phyloP scores from a whole-genome alignment of 2,797 vertebrate genomes.

The Pangasius mekongensis region DNA sequence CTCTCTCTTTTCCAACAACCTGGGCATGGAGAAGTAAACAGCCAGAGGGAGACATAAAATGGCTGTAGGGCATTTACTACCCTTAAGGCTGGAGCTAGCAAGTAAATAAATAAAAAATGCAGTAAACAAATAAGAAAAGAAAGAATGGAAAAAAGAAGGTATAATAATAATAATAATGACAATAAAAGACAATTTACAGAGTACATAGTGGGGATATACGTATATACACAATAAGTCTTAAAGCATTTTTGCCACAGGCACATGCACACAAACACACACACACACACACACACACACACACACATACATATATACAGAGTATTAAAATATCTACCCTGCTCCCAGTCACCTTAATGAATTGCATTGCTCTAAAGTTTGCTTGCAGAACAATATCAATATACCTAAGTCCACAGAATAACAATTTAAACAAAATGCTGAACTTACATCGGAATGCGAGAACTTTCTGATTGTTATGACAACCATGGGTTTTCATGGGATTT shows the following conservation, averaged over 20 bases:
- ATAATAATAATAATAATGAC: slow-evolving; percentile 3
- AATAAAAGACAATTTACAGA: background rate
- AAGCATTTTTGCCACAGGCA: slow-evolving; percentile 27
- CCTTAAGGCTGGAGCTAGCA: slow-evolving; percentile 1
- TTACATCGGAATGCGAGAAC: slow-evolving; percentile 42
- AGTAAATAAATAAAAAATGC: background rate
- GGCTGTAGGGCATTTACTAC: slow-evolving; percentile 37
- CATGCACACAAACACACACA: background rate
- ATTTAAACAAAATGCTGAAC: slow-evolving; percentile 52
- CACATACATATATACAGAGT: background rate
- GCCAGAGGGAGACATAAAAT: slow-evolving; percentile 34
- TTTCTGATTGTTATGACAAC: slow-evolving; percentile 60
- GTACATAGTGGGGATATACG: background rate
- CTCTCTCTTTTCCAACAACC: slow-evolving; percentile 7
- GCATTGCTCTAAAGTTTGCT: slow-evolving; percentile 36
- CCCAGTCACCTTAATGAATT: slow-evolving; percentile 51
- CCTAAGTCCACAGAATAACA: slow-evolving; percentile 47
- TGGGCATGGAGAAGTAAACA: slow-evolving; percentile 38
- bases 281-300: background rate
- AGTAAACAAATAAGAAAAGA: slow-evolving; percentile 4
- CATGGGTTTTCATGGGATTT: slow-evolving; percentile 25
- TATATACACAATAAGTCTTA: slow-evolving; percentile 36
- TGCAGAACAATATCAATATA: slow-evolving; percentile 56
- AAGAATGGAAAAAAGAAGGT: background rate
- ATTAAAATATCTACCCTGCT: slow-evolving; percentile 47